phyloP scores from a whole-genome alignment of 2,888 invertebrate genomes.

The Drosophila paranaensis region DNA sequence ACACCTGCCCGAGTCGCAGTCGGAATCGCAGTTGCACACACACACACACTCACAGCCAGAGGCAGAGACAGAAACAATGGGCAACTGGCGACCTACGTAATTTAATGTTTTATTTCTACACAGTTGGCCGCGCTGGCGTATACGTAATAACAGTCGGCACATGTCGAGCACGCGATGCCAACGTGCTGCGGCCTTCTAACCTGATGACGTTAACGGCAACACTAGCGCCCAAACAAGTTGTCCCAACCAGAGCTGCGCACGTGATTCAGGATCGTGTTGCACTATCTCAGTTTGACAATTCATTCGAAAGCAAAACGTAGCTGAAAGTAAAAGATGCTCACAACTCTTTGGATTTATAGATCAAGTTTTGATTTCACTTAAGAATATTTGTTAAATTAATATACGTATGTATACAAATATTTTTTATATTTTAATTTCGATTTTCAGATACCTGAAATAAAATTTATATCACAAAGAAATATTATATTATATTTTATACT shows the following conservation, averaged over 20 bases:
- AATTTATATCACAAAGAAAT: too few relatives aligned
- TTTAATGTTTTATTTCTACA: slow-evolving; percentile 78
- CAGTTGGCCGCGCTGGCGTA: slow-evolving; percentile 66
- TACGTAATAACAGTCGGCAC: slow-evolving; percentile 71
- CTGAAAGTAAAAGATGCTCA: background rate
- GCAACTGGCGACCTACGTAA: slow-evolving; percentile 62
- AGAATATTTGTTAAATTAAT: background rate
- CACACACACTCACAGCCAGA: background rate
- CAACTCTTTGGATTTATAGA: background rate
- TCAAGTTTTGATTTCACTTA: background rate
- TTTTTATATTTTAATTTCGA: background rate
- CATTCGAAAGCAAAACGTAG: background rate
- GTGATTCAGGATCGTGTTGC: slow-evolving; percentile 34
- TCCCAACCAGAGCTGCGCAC: slow-evolving; percentile 30
- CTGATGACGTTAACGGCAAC: slow-evolving; percentile 51
- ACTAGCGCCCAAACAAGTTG: slow-evolving; percentile 13
- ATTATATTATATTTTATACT: too few relatives aligned
- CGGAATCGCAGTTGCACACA: slow-evolving; percentile 27
- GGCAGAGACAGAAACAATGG: slow-evolving; percentile 46
- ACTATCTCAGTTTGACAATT: slow-evolving; percentile 1
- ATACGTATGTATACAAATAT: background rate
- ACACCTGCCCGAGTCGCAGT: slow-evolving; percentile 62
- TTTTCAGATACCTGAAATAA: too few relatives aligned
- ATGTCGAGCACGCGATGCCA: slow-evolving; percentile 72
- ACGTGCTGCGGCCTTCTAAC: slow-evolving; percentile 68